Evolutionary conservation across 2,888 invertebrate genomes (phyloP).

Genomic region (Diogma glabrata): DNA sequence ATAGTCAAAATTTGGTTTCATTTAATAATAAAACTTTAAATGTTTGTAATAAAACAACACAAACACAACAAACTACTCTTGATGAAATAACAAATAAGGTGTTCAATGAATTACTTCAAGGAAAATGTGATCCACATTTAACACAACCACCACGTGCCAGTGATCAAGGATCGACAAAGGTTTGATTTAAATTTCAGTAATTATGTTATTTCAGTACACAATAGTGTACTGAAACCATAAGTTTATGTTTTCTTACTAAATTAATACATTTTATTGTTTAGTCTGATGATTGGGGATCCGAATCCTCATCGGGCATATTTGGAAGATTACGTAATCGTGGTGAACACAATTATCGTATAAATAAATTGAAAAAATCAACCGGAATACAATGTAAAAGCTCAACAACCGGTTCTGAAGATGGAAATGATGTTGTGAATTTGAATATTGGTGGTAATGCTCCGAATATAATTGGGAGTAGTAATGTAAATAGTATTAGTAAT

Average conservation of each 20-base stretch:
- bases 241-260: conserved; percentile 11
- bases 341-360: conserved; percentile 39
- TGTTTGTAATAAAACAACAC: conserved; percentile 6
- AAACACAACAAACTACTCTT: conserved; percentile 32
- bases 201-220: not conserved
- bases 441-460: not conserved
- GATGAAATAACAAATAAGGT: conserved; percentile 68
- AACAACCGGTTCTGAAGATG: conserved; percentile 18
- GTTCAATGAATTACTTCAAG: conserved; percentile 61
- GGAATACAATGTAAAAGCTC: conserved; percentile 20
- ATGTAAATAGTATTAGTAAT: conserved; percentile 6
- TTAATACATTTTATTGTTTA: conserved; percentile 16
- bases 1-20: not conserved
- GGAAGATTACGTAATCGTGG: conserved; percentile 48
- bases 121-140: conserved; percentile 41
- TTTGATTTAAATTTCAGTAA: conserved; percentile 21
- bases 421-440: conserved; percentile 7
- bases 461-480: not conserved
- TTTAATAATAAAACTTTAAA: not conserved
- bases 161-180: conserved; percentile 47
- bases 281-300: conserved; percentile 58
- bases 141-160: conserved; percentile 24
- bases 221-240: conserved; percentile 4
- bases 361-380: conserved; percentile 30
- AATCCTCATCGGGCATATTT: conserved; percentile 55